Evolutionary conservation across 2,113 vertebrate genomes (phyloP).

Genomic region (Urocolius indicus): DNA sequence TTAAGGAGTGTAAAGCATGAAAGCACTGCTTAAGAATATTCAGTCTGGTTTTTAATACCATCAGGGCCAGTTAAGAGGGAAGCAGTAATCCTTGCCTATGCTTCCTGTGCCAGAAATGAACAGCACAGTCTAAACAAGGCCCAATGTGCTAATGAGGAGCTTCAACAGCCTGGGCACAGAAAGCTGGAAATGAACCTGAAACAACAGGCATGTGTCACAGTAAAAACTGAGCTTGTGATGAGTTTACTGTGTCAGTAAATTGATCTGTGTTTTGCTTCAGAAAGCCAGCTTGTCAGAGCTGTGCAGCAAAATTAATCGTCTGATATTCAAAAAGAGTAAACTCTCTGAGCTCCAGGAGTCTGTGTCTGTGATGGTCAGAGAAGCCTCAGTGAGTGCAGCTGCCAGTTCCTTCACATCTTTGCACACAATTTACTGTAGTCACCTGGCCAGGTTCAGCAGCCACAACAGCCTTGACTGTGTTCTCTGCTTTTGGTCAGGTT

Average conservation of each 20-base stretch:
- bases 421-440: background rate
- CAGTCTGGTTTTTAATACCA: background rate
- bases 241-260: background rate
- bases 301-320: background rate
- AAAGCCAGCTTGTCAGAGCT: background rate
- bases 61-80: background rate
- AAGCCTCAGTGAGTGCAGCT: slow-evolving; percentile 67
- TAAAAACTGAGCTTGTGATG: background rate
- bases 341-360: slow-evolving; percentile 72
- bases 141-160: background rate
- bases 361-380: slow-evolving; percentile 64
- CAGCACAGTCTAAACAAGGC: background rate
- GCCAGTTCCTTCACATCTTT: slow-evolving; percentile 75
- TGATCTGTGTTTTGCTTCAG: background rate
- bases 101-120: background rate
- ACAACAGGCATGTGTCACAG: background rate
- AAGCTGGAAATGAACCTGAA: background rate
- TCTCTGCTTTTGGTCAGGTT: slow-evolving; percentile 67
- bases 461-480: slow-evolving; percentile 59
- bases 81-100: background rate
- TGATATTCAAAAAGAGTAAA: background rate
- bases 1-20: background rate
- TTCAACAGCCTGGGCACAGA: background rate
- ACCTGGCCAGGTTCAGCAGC: slow-evolving; percentile 65
- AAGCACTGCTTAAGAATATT: background rate